Evolutionary conservation across 2,113 vertebrate genomes (phyloP), one percentile per base, ranked within the genome.

Genomic region (Ictalurus furcatus): DNA sequence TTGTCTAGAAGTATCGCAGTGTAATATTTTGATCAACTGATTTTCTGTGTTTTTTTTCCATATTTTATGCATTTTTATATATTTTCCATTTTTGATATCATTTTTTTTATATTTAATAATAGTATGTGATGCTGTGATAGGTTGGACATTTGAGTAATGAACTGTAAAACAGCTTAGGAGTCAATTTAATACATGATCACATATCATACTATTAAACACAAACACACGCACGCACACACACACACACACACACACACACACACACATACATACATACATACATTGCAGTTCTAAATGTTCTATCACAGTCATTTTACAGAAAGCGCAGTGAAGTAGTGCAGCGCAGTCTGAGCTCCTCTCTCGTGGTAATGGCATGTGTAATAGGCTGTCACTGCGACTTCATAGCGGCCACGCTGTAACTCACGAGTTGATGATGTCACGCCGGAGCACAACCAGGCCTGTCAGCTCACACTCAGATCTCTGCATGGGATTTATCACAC

Each of bases 391-490:
- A 87, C 78, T 80, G 56, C 84, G 79, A 87, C 90, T 89, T 84
- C 80, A 89, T 85, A 88, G 80, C 61, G 14, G 58, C 93, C 92
- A 93, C 92, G 93, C 93, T 92, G 93, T 93, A 92, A 92, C 89
- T 92, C 94, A 89, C 92, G 93, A 92, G 82, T 79, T 59, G 90
- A 87, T 95, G 94, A 94, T 93, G 93, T 94, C 92, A 93, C 87
- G 91, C 91, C 91, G 93, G 94, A 91, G 92, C 90, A 88, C 90
- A 91, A 92, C 93, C 93, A 94, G 94, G 93, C 93, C 93, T 95
- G 95, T 96, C 94, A 96, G 95, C 94, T 96, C 95, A 95, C 95
- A 94, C 95, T 94, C 94, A 93, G 94, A 95, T 95, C 94, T 95
- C 94, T 94, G 93, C 95, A 93, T 90, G 92, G 95, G 93, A 93